Evolutionary conservation across 2,113 vertebrate genomes (phyloP).

Genomic region (Pandion haliaetus): DNA sequence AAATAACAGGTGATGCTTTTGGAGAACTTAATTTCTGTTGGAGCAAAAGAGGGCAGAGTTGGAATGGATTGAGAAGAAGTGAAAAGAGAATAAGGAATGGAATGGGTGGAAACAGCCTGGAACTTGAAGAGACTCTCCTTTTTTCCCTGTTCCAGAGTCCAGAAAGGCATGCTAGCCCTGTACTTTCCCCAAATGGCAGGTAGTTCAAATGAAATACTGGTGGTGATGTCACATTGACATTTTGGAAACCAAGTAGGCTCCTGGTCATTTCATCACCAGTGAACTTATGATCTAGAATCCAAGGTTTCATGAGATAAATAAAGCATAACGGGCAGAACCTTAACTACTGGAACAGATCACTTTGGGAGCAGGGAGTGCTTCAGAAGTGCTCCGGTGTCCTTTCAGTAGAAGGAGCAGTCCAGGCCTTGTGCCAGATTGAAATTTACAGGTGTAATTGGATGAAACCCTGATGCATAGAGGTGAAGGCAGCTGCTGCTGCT

Average conservation of each 20-base stretch:
- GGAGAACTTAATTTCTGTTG: background rate
- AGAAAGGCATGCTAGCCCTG: background rate
- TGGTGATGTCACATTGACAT: background rate
- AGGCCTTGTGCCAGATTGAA: background rate
- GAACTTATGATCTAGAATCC: background rate
- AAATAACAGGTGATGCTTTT: background rate
- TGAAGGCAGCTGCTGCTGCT: background rate
- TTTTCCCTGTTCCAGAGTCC: background rate
- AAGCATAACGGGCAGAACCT: background rate
- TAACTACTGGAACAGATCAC: background rate
- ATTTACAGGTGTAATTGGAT: background rate
- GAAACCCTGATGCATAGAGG: background rate
- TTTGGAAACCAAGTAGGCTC: background rate
- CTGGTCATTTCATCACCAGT: background rate
- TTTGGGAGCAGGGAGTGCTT: background rate
- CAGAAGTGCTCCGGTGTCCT: background rate
- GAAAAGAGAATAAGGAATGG: background rate
- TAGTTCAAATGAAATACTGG: background rate
- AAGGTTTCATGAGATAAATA: conserved; percentile 3
- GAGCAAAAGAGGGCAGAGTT: background rate
- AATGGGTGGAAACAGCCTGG: background rate
- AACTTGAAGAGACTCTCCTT: background rate
- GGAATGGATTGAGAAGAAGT: background rate
- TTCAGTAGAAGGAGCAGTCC: background rate
- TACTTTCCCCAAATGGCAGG: background rate